Conservation (phyloP, 2,797 vertebrate genomes). For the Myotis planiceps region DNA sequence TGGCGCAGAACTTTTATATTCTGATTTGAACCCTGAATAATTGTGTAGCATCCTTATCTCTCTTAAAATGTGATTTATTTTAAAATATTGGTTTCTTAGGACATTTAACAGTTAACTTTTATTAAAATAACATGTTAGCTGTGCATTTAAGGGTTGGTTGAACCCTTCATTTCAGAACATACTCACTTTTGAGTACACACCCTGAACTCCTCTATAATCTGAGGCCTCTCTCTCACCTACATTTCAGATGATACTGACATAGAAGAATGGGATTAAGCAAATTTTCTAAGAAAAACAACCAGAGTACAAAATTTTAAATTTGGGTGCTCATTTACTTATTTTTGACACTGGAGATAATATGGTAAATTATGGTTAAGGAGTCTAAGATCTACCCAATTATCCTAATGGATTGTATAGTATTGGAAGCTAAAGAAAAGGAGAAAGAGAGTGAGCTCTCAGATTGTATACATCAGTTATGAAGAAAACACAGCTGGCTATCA, state of each 20-base stretch:
- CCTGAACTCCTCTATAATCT: background rate
- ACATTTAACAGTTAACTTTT: background rate
- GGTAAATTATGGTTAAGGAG: background rate
- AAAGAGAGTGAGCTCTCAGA: background rate
- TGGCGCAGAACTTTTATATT: background rate
- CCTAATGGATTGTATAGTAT: background rate
- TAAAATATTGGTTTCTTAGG: background rate
- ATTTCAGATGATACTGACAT: background rate
- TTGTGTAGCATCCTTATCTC: background rate
- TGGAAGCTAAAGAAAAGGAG: background rate
- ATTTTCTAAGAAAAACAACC: slow-evolving; percentile 5
- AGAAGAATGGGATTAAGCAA: background rate
- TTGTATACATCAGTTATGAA: background rate
- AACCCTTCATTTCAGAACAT: background rate
- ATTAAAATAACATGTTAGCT: slow-evolving; percentile 16
- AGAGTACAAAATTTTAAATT: background rate
- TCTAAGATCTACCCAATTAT: background rate
- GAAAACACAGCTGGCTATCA: background rate
- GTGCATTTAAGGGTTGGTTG: background rate
- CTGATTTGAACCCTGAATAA: slow-evolving; percentile 22
- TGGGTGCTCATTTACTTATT: background rate
- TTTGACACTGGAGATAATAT: background rate
- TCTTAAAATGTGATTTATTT: slow-evolving; percentile 16
- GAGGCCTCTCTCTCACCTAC: background rate
- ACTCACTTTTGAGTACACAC: background rate